Conservation (phyloP, 2,888 invertebrate species). For the Tridacna gigas region DNA sequence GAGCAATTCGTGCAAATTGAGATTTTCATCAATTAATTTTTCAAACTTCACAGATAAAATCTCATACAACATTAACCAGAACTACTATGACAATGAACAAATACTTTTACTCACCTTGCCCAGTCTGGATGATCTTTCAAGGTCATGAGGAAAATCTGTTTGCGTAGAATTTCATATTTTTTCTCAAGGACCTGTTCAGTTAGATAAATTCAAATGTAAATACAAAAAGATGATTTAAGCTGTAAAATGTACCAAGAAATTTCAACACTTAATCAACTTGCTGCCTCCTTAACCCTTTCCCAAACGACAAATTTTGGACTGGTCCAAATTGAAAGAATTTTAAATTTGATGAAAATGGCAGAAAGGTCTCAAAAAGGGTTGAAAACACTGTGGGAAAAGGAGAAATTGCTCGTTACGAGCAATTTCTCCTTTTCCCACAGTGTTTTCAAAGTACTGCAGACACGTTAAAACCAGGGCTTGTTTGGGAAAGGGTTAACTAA, state of each 20-base stretch:
- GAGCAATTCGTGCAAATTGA: too few relatives aligned
- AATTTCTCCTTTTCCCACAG: background rate
- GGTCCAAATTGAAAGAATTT: too few relatives aligned
- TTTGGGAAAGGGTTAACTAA: background rate
- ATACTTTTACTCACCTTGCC: conserved; percentile 69
- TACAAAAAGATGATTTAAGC: background rate
- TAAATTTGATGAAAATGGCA: too few relatives aligned
- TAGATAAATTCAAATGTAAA: background rate
- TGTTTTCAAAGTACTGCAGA: background rate
- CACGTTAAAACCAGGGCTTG: background rate
- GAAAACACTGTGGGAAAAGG: background rate
- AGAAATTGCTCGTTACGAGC: background rate
- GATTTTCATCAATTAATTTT: too few relatives aligned
- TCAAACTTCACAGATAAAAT: too few relatives aligned
- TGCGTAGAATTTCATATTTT: conserved; percentile 80
- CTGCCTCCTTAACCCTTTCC: too few relatives aligned
- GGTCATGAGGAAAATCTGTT: conserved; percentile 77
- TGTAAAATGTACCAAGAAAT: background rate
- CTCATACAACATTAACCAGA: too few relatives aligned
- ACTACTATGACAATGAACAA: too few relatives aligned
- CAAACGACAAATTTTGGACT: too few relatives aligned
- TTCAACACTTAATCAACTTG: background rate
- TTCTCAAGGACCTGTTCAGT: conserved; percentile 71
- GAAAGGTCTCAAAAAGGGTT: too few relatives aligned
- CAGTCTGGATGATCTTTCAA: conserved; percentile 75